phyloP scores from a whole-genome alignment of 2,113 vertebrate species.

The Hemibates koningsi region DNA sequence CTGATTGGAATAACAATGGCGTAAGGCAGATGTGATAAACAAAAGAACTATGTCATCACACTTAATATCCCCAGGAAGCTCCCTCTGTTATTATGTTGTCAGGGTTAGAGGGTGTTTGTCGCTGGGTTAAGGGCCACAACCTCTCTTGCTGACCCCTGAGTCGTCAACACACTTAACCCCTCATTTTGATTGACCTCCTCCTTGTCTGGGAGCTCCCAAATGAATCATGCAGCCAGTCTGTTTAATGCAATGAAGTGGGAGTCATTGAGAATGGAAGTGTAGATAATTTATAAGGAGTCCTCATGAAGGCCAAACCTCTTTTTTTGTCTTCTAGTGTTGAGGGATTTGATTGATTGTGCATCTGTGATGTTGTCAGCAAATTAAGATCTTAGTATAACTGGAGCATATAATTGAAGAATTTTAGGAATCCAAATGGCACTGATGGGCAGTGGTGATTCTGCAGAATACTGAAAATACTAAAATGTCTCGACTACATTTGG shows the following conservation, averaged over 20 bases:
- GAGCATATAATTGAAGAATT: neutral
- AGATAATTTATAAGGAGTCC: neutral
- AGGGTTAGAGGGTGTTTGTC: neutral
- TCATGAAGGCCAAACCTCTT: neutral
- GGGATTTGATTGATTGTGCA: neutral
- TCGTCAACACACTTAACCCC: constrained; percentile 69
- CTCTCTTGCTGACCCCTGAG: constrained; percentile 48
- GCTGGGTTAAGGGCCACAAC: constrained; percentile 51
- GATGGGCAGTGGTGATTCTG: neutral
- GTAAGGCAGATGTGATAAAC: constrained; percentile 53
- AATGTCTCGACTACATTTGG: neutral
- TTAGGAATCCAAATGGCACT: neutral
- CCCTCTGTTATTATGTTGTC: neutral
- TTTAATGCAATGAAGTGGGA: constrained; percentile 9
- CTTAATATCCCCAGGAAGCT: neutral
- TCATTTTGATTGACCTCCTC: constrained; percentile 52
- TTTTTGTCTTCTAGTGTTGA: neutral
- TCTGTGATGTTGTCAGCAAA: neutral
- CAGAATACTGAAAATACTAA: neutral
- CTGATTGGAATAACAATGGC: constrained; percentile 57
- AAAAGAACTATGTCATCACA: constrained; percentile 26
- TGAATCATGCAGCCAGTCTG: neutral
- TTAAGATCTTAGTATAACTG: neutral
- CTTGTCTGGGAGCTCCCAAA: constrained; percentile 28
- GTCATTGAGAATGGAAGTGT: neutral